Base-by-base conservation (phyloP, 2,113 vertebrate genomes). In the Bufo bufo region DNA sequence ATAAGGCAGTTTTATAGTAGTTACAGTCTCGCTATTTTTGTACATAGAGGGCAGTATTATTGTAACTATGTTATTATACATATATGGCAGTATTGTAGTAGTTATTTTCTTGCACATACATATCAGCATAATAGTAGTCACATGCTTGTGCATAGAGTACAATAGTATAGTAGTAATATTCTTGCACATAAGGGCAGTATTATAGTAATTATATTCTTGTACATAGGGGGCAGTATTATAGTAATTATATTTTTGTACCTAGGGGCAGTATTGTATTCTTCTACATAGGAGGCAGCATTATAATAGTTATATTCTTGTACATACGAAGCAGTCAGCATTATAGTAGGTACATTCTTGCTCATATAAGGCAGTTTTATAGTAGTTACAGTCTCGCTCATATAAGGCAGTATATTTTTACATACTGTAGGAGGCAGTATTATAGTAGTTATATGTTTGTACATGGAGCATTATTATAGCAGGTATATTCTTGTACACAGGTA, bases 181-280 rank as follows among this genome's bases (percentile, higher is more conserved):
- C 33, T 33, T 33, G 33, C 33, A 33, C 33, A 33, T 33, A 33
- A 33, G 33, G 33, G 1, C 33, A 33, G 33, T 33, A 33, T 71
- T 71, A 71, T 71, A 71, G 69, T 71, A 71, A 33, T 14, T 71
- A 14, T 71, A 69, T 69, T 69, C 65, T n/a, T 69, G 65, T 33
- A 69, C 10, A 69, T 33, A 13, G 9, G 17, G 10, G n/a, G 65
- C 65, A 69, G 65, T 69, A 69, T 69, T 33, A 69, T 33, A 69
- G 65, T 69, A 69, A 8, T 69, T 69, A 33, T 69, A 66, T 66
- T 66, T 7, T 66, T 66, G 20, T n/a, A 66, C 8, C 10, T 66
- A n/a, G 20, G 8, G 63, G 20, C 63, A 66, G 63, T 66, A n/a
- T 66, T 66, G 20, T 63, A 63, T 63, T 63, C 19, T 63, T 63